Base-by-base conservation (phyloP, 2,888 invertebrate genomes). In the Orgyia antiqua region DNA sequence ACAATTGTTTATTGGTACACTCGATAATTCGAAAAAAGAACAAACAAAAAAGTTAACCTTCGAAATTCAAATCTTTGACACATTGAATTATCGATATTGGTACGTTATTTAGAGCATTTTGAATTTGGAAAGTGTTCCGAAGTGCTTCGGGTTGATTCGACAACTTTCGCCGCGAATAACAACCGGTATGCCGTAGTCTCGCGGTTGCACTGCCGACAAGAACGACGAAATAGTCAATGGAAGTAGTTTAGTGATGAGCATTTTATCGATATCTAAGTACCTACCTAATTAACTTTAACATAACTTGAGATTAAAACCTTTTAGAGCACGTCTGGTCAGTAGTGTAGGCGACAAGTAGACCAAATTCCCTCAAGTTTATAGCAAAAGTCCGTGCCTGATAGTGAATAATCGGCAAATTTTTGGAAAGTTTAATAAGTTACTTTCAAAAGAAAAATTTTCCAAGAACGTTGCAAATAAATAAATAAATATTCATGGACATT, bases 51-150 rank as follows among this genome's bases (percentile, higher is more conserved):
- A 21, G 9, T 21, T 19, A 10, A 24, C 4, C n/a, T 15, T 10
- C 10, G 5, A 32, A 27, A 13, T 27, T 27, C n/a, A 33, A 25
- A 29, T 29, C 10, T 29, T 15, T 28, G 29, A 29, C 38, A 27
- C 19, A 13, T 21, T 18, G 10, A 15, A 4, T 9, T 10, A 33
- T 11, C 7, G 18, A 23, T 11, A 32, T 40, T 44, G 42, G 36
- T 41, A 33, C 23, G 25, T 38, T 45, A 49, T 42, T 51, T 25
- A 45, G 39, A 48, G 36, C 48, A 53, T 46, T 49, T 49, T 45
- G 40, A 39, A 32, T 59, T 56, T 56, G 33, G 59, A 58, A 56
- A 56, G 56, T 38, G 39, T 29, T 40, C 40, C 45, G 52, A 39
- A 21, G 26, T 28, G 19, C 23, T 43, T 55, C 40, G 40, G 31